Evolutionary conservation across 2,113 vertebrate species (phyloP), one percentile per base, ranked within the genome.

Genomic region (Porphyrio hochstetteri): DNA sequence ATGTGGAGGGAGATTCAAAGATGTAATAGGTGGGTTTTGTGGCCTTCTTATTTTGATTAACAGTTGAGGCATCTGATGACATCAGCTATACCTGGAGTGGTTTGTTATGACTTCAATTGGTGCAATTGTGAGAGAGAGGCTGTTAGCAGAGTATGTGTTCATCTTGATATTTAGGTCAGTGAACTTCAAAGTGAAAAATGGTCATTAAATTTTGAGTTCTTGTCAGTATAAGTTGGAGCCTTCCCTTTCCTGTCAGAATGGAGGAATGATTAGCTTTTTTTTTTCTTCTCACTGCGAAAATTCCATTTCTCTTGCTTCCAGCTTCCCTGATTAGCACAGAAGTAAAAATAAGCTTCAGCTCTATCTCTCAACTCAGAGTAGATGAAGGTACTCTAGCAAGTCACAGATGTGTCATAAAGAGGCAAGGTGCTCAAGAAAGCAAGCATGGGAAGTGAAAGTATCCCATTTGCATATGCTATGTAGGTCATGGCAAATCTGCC

Each of bases 121-220:
- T 72, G 21, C 55, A 80, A 11, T 27, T 80, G 20, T 68, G 63
- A 77, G 25, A 74, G 29, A 77, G 35, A 53, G 5, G 78, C 18
- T 93, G 70, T 69, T 40, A 50, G 57, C 36, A 86, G 25, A 13
- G 24, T 53, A 14, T 67, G 46, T 67, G 18, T 13, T 92, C 11
- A 38, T 92, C 72, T 74, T 86, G 29, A 31, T 92, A 86, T 93
- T 88, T 93, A 93, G 71, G 88, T 29, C 59, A 74, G 35, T 67
- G 63, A 93, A 85, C 46, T 83, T 92, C 80, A 88, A 92, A 92
- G 50, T 65, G 44, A 70, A 92, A 90, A 88, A 77, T 15, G 25
- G 46, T 88, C 50, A 92, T 95, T 93, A 77, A 83, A 94, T 93
- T 95, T 88, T 61, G 74, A 50, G 35, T 48, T 86, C 38, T 95